Conservation (phyloP, 2,797 vertebrate species). For the Cephalopachus bancanus region DNA sequence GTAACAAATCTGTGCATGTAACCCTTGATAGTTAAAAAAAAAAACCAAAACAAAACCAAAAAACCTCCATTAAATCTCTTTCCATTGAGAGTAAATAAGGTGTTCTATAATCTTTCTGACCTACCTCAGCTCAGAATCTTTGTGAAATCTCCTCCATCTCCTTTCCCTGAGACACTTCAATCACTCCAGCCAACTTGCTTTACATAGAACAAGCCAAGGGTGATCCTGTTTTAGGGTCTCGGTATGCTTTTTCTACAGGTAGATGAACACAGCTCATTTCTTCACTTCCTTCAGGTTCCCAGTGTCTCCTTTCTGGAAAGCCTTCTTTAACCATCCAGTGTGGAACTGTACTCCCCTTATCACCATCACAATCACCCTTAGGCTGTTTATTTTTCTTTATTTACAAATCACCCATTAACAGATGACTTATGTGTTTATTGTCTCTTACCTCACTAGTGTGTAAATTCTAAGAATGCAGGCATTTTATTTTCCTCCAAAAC, state of each 20-base stretch:
- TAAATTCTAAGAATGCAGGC: neutral
- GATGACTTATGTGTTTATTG: neutral
- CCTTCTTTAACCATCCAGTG: neutral
- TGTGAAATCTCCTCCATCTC: neutral
- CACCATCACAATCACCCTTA: neutral
- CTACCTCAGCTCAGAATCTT: neutral
- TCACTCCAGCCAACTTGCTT: neutral
- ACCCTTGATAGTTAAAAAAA: too few relatives aligned
- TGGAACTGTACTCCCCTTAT: neutral
- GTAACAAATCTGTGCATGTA: too few relatives aligned
- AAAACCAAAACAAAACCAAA: too few relatives aligned
- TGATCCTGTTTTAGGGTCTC: neutral
- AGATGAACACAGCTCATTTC: neutral
- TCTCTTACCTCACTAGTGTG: neutral
- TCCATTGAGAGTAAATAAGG: neutral
- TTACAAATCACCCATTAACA: neutral
- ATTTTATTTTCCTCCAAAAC: neutral
- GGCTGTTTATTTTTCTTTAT: neutral
- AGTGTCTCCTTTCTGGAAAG: neutral
- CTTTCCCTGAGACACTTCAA: accelerated
- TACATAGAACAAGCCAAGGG: neutral
- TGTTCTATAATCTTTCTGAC: neutral
- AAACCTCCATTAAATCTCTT: neutral
- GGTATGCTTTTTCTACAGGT: neutral
- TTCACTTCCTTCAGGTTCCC: neutral